Conservation (phyloP, 2,113 vertebrate species). For the Sus scrofa region DNA sequence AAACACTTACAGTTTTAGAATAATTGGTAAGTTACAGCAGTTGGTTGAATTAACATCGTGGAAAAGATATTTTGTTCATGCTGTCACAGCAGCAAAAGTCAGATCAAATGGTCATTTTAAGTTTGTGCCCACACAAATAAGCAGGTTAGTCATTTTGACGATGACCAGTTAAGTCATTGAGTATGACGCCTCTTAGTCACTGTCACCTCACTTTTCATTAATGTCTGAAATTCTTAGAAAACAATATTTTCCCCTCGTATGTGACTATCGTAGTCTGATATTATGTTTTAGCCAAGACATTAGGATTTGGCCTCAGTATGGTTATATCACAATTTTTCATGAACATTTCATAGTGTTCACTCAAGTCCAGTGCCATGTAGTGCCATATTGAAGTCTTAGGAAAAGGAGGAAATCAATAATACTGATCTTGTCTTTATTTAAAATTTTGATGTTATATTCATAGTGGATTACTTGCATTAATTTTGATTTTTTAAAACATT, state of each 20-base stretch:
- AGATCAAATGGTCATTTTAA: neutral
- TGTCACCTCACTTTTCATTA: neutral
- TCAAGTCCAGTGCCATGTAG: neutral
- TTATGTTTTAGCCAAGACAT: neutral
- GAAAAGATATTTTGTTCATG: neutral
- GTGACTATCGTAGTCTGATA: neutral
- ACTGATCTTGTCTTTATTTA: neutral
- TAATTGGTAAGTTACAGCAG: slow-evolving; percentile 28
- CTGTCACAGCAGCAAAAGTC: slow-evolving; percentile 29
- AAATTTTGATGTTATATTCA: neutral
- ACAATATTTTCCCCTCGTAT: neutral
- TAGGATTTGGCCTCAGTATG: neutral
- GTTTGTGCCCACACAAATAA: neutral
- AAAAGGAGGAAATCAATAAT: neutral
- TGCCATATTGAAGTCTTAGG: neutral
- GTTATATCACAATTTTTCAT: neutral
- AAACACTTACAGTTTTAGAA: slow-evolving; percentile 56
- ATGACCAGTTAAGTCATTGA: neutral
- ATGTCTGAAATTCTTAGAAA: slow-evolving; percentile 9
- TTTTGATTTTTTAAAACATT: neutral
- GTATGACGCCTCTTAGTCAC: neutral
- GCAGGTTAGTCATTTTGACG: neutral
- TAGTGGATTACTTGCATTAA: neutral
- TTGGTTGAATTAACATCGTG: slow-evolving; percentile 40
- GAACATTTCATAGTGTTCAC: neutral